phyloP scores from a whole-genome alignment of 2,888 invertebrate genomes.

The Pandemis heparana region DNA sequence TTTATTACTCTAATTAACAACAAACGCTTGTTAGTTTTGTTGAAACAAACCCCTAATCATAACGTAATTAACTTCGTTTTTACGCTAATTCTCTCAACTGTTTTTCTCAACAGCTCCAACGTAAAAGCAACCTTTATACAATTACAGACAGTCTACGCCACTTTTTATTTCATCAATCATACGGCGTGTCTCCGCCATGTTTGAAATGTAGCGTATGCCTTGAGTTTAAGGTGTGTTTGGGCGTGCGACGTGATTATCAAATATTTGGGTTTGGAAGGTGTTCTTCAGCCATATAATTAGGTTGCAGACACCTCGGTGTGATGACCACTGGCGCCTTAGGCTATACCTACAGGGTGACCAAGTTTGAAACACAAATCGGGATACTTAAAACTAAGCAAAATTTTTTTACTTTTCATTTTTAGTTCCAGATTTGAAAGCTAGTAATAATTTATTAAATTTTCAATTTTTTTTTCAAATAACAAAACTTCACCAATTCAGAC shows the following conservation, averaged over 20 bases:
- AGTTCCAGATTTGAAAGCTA: too few relatives aligned
- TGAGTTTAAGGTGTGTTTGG: constrained; percentile 47
- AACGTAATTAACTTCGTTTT: constrained; percentile 81
- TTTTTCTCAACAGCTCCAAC: not conserved
- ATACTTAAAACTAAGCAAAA: constrained; percentile 11
- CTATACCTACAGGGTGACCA: constrained; percentile 50
- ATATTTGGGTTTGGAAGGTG: constrained; percentile 76
- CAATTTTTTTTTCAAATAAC: too few relatives aligned
- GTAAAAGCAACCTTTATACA: constrained; percentile 17
- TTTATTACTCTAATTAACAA: constrained; percentile 80
- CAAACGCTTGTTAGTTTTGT: constrained; percentile 81
- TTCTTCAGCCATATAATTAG: constrained; percentile 80
- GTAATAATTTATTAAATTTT: too few relatives aligned
- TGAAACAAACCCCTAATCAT: constrained; percentile 81
- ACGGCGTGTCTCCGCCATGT: constrained; percentile 43
- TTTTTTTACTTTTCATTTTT: not conserved
- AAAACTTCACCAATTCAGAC: too few relatives aligned
- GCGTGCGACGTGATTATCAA: constrained; percentile 55
- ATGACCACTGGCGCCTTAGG: constrained; percentile 78
- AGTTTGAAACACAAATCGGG: constrained; percentile 21
- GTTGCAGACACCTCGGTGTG: constrained; percentile 79
- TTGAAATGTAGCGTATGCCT: constrained; percentile 52
- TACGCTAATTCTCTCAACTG: constrained; percentile 74
- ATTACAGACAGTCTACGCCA: not conserved
- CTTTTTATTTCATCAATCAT: constrained; percentile 7